phyloP scores from a whole-genome alignment of 2,113 vertebrate species.

The Percopsis transmontana region DNA sequence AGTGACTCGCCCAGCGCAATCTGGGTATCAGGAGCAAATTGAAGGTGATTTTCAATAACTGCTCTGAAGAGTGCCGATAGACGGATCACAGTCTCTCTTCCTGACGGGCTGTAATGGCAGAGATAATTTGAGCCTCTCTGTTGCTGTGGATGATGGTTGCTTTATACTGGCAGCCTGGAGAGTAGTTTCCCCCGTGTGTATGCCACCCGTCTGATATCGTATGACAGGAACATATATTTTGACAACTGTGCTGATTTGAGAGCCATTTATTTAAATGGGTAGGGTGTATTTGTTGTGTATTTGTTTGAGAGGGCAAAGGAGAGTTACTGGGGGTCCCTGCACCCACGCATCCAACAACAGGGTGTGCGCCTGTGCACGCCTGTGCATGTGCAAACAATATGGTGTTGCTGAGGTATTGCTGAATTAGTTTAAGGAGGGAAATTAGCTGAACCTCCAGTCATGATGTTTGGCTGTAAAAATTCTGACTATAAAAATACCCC shows the following conservation, averaged over 20 bases:
- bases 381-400: too few relatives aligned
- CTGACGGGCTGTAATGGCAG: conserved; percentile 53
- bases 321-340: too few relatives aligned
- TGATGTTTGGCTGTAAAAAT: too few relatives aligned
- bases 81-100: conserved; percentile 46
- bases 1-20: conserved; percentile 40
- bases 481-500: too few relatives aligned
- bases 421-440: too few relatives aligned
- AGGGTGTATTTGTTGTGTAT: too few relatives aligned
- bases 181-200: conserved; percentile 16
- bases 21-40: conserved; percentile 62
- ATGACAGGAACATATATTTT: conserved; percentile 22
- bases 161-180: conserved; percentile 29
- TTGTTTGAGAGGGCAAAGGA: too few relatives aligned
- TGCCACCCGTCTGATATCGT: conserved; percentile 1
- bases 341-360: too few relatives aligned
- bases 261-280: too few relatives aligned
- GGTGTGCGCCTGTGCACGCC: too few relatives aligned
- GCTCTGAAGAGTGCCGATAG: conserved; percentile 45
- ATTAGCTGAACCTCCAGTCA: too few relatives aligned
- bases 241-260: not conserved
- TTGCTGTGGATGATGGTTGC: conserved; percentile 46
- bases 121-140: conserved; percentile 29
- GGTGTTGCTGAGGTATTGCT: too few relatives aligned
- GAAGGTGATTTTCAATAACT: conserved; percentile 75